Conservation (phyloP, 2,113 vertebrate genomes). For the Vicugna pacos region DNA sequence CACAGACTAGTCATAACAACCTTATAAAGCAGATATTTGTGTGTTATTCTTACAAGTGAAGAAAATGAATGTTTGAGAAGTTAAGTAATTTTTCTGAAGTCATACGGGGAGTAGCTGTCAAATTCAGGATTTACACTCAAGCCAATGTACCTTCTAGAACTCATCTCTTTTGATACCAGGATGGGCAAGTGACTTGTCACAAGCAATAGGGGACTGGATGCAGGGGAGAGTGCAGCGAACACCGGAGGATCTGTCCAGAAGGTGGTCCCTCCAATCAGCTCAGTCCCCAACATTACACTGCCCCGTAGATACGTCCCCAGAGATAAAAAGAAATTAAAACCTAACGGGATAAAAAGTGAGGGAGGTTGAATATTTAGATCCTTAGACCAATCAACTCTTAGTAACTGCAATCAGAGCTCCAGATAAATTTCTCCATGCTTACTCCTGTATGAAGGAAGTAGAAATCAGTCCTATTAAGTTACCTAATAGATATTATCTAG, state of each 20-base stretch:
- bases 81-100: neutral
- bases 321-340: neutral
- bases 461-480: neutral
- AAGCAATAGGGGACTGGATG: neutral
- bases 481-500: neutral
- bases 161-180: neutral
- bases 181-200: neutral
- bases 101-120: neutral
- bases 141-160: neutral
- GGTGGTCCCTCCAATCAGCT: no score
- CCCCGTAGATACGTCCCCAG: neutral
- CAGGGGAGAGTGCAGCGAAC: neutral
- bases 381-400: neutral
- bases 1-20: neutral
- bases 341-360: neutral
- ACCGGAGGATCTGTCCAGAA: neutral
- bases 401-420: neutral
- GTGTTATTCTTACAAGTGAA: slow-evolving; percentile 35
- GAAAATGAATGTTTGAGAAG: neutral
- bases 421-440: neutral
- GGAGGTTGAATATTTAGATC: neutral
- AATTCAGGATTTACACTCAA: neutral
- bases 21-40: neutral
- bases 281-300: neutral
- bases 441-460: neutral